Base-by-base conservation (phyloP, 1,140 invertebrate genomes). In the Bombus consobrinus region DNA sequence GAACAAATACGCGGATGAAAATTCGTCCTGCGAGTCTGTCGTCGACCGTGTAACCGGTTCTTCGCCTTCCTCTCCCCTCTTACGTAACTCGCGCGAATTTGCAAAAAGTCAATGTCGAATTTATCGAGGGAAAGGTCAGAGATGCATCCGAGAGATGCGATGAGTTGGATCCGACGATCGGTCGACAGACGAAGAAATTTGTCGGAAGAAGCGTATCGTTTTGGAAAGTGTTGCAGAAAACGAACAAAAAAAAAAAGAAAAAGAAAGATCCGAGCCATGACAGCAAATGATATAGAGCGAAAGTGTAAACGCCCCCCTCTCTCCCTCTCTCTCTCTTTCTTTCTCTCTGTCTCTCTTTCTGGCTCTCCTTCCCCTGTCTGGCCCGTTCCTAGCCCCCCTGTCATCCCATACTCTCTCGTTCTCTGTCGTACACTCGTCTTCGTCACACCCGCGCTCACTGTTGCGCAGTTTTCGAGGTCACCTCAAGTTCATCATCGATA, bases 401-500 rank as follows among this genome's bases (percentile, higher is more conserved):
- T 10, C 62, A 72, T 18, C 34, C 41, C 8, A 53, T 53, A 53
- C 53, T 77, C 53, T n/a, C 15, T 47, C 75, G 77, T 57, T 69
- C 68, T 59, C 34, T 68, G 2, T 69, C 78, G 32, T 68, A 32
- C 34, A 32, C n/a, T 41, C 79, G 53, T 72, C 43, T 62, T 39
- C 39, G 32, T 87, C 87, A 73, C 83, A 53, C 59, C 80, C 62
- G 25, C 75, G 41, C 84, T 81, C 86, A 47, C 82, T 90, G 90
- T 93, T 94, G 94, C 94, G 91, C 92, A 94, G 93, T 91, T 92
- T 92, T 90, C 90, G 92, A 93, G 93, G 94, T 95, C 93, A 93
- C 89, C 87, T 93, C 92, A 94, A 94, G 94, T 95, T 95, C 93
- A 95, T 95, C 94, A 94, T 95, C 93, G 94, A 95, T 95, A 95